Evolutionary conservation across 2,797 vertebrate genomes (phyloP).

Genomic region (Phoebastria nigripes): DNA sequence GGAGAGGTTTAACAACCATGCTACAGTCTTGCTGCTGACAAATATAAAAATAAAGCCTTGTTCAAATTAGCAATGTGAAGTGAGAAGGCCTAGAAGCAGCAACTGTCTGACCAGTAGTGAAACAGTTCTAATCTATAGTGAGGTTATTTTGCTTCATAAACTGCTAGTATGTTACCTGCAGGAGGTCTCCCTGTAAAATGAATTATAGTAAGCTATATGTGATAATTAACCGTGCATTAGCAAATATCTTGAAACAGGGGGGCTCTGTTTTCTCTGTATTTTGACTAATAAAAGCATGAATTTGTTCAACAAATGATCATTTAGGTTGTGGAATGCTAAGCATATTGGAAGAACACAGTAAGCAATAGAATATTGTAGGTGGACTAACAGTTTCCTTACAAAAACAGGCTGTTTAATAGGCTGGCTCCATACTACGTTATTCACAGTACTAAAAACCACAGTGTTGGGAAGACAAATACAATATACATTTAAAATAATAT

Average conservation of each 20-base stretch:
- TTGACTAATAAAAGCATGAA: conserved; percentile 87
- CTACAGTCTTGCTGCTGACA: conserved; percentile 90
- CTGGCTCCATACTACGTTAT: conserved; percentile 80
- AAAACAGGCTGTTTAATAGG: conserved; percentile 83
- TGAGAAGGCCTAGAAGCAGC: conserved; percentile 84
- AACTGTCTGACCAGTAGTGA: conserved; percentile 78
- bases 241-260: conserved; percentile 84
- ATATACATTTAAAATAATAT: conserved; percentile 84
- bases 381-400: conserved; percentile 81
- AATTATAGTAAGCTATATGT: conserved; percentile 87
- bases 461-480: conserved; percentile 81
- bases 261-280: conserved; percentile 83
- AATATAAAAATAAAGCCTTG: conserved; percentile 95
- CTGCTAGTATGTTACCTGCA: conserved; percentile 83
- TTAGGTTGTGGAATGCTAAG: conserved; percentile 82
- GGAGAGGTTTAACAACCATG: conserved; percentile 91
- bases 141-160: conserved; percentile 91
- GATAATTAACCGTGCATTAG: conserved; percentile 87
- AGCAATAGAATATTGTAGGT: conserved; percentile 81
- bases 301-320: conserved; percentile 88
- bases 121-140: conserved; percentile 83
- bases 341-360: conserved; percentile 81
- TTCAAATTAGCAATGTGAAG: conserved; percentile 92
- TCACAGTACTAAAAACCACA: conserved; percentile 81
- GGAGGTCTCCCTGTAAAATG: conserved; percentile 85